Percentiles rank a stretch among this genome's conserved stretches.
phyloP scores from a whole-genome alignment of 37 sponge, comb jelly and placozoan genomes.

The Cliona cf. orientalis region DNA sequence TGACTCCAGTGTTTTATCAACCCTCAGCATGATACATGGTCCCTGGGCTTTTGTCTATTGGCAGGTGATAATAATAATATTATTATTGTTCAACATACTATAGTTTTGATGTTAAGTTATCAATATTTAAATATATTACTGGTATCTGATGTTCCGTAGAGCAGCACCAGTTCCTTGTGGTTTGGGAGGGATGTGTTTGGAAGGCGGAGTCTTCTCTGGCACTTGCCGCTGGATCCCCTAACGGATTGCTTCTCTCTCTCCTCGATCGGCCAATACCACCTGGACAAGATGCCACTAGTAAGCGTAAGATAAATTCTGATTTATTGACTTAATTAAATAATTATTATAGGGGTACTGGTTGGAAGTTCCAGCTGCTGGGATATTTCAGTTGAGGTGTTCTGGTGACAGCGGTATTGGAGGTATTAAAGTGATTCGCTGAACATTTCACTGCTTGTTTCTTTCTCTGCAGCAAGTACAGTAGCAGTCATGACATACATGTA shows the following conservation, averaged over 20 bases:
- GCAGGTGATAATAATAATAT: slow-evolving; percentile 53
- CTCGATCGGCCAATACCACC: slow-evolving; percentile 61
- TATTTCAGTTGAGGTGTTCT: slow-evolving; percentile 29
- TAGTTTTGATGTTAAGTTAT: background rate
- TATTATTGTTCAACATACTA: slow-evolving; percentile 1
- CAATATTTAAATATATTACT: background rate
- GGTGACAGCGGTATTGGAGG: background rate
- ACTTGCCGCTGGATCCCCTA: slow-evolving; percentile 28
- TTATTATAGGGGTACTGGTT: slow-evolving; percentile 61
- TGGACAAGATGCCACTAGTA: slow-evolving; percentile 21
- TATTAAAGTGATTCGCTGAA: background rate
- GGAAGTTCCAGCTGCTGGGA: slow-evolving; percentile 79
- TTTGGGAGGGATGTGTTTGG: slow-evolving; percentile 98
- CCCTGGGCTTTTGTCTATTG: slow-evolving; percentile 92
- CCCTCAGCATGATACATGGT: slow-evolving; percentile 68
- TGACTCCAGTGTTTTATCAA: slow-evolving; percentile 18
- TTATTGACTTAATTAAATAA: background rate
- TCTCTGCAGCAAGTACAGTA: background rate
- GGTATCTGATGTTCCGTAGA: slow-evolving; percentile 6
- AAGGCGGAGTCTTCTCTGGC: slow-evolving; percentile 91
- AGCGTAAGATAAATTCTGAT: background rate
- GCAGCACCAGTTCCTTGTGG: slow-evolving; percentile 72
- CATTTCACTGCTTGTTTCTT: background rate
- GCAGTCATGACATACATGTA: background rate
- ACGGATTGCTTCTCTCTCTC: slow-evolving; percentile 63